Conservation (phyloP, 2,113 vertebrate species). For the Cephalopholis sonnerati region DNA sequence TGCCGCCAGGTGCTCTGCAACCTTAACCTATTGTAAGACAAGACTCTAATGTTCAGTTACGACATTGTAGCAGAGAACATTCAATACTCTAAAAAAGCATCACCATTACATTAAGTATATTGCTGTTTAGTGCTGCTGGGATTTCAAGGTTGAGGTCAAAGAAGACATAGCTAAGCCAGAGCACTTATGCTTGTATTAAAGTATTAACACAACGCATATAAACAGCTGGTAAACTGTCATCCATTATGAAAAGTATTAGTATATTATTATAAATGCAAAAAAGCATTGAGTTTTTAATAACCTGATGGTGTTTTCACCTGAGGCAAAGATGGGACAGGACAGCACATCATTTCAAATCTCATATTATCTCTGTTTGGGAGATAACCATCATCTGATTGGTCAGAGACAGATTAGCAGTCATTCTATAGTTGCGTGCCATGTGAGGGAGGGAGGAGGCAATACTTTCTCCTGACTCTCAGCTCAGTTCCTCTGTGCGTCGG, state of each 20-base stretch:
- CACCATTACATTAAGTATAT: slow-evolving; percentile 17
- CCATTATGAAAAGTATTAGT: slow-evolving; percentile 2
- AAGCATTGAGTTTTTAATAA: slow-evolving; percentile 35
- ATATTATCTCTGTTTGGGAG: slow-evolving; percentile 33
- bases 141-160: slow-evolving; percentile 56
- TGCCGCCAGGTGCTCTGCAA: slow-evolving; percentile 28
- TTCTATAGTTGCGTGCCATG: slow-evolving; percentile 55
- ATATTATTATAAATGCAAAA: not conserved
- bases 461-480: slow-evolving; percentile 59
- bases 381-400: slow-evolving; percentile 67
- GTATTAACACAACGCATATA: slow-evolving; percentile 50
- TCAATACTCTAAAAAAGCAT: not conserved
- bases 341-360: slow-evolving; percentile 47
- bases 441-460: slow-evolving; percentile 46
- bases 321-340: slow-evolving; percentile 20
- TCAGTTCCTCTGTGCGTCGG: slow-evolving; percentile 55
- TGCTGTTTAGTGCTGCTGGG: slow-evolving; percentile 8
- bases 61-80: not conserved
- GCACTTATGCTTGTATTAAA: slow-evolving; percentile 60
- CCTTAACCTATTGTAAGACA: slow-evolving; percentile 32
- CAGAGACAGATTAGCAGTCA: slow-evolving; percentile 66
- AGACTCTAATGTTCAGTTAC: slow-evolving; percentile 9
- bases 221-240: slow-evolving; percentile 34
- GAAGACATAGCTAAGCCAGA: slow-evolving; percentile 46
- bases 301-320: slow-evolving; percentile 59